These are phyloP conservation scores for Argopecten irradians DNA, from an alignment of 1,140 invertebrate genomes.

Conservation along the genomic window DNA sequence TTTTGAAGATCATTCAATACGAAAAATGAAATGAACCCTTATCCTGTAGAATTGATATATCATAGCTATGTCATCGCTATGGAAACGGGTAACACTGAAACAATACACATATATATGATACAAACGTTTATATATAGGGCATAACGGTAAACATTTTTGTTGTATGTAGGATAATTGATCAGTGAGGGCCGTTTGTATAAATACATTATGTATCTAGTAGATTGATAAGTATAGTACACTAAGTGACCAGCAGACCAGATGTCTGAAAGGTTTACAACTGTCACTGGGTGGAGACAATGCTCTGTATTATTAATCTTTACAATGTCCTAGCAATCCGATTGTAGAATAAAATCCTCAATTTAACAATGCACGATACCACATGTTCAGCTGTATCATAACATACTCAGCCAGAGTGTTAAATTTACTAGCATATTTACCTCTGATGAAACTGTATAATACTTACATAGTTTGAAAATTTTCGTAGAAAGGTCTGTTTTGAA, in stretches of 20 bases:
- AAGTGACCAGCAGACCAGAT: neutral
- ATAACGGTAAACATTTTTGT: no score
- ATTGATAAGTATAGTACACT: neutral
- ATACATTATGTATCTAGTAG: neutral
- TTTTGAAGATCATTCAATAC: no score
- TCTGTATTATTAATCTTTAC: neutral
- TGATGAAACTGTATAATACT: no score
- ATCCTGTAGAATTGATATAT: neutral
- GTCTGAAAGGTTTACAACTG: neutral
- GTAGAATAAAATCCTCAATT: no score
- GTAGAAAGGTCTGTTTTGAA: no score
- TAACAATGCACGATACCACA: no score
- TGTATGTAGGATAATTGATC: neutral
- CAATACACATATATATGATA: neutral
- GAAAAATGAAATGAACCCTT: no score
- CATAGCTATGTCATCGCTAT: neutral
- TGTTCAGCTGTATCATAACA: no score
- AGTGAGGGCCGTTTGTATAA: neutral
- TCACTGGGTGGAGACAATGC: neutral
- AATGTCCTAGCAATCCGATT: neutral
- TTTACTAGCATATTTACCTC: no score
- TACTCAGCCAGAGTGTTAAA: no score
- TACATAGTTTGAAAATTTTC: no score
- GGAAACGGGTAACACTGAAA: neutral
- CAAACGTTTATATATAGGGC: neutral